Conservation (phyloP, 1,140 invertebrate genomes). For the Hycleus phaleratus region DNA sequence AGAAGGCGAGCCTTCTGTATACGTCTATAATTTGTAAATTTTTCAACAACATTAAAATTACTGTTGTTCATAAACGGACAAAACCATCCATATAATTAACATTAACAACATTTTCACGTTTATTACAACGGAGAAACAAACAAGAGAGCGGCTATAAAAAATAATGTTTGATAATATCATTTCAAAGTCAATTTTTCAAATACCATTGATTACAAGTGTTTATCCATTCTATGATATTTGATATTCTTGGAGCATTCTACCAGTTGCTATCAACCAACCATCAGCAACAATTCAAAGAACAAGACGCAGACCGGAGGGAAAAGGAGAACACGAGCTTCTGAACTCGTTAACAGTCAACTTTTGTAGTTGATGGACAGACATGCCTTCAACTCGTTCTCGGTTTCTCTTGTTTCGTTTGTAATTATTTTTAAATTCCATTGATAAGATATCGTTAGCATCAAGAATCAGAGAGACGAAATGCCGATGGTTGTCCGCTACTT, state of each 20-base stretch:
- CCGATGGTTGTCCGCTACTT: slow-evolving; percentile 7
- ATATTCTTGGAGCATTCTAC: slow-evolving; percentile 20
- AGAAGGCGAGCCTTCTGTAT: no score
- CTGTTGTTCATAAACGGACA: no score
- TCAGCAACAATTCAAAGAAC: no score
- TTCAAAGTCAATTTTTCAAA: slow-evolving; percentile 10
- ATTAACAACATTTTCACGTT: no score
- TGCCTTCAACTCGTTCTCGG: slow-evolving; percentile 16
- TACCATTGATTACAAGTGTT: neutral
- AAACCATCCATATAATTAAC: no score
- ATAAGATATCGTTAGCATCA: slow-evolving; percentile 30
- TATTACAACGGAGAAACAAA: no score
- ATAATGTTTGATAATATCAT: no score
- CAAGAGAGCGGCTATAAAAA: no score
- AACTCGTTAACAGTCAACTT: slow-evolving; percentile 23
- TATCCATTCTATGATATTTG: slow-evolving; percentile 14
- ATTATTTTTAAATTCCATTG: slow-evolving; percentile 32
- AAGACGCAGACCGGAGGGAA: no score
- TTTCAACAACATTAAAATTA: no score
- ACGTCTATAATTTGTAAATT: no score
- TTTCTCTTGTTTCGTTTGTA: slow-evolving; percentile 20
- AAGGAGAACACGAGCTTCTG: slow-evolving; percentile 10
- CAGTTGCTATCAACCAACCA: slow-evolving; percentile 12
- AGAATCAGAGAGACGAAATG: slow-evolving; percentile 13
- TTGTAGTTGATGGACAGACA: slow-evolving; percentile 24